These are phyloP conservation scores for Halotydeus destructor DNA, from an alignment of 1,140 invertebrate species.

Conservation along the genomic window DNA sequence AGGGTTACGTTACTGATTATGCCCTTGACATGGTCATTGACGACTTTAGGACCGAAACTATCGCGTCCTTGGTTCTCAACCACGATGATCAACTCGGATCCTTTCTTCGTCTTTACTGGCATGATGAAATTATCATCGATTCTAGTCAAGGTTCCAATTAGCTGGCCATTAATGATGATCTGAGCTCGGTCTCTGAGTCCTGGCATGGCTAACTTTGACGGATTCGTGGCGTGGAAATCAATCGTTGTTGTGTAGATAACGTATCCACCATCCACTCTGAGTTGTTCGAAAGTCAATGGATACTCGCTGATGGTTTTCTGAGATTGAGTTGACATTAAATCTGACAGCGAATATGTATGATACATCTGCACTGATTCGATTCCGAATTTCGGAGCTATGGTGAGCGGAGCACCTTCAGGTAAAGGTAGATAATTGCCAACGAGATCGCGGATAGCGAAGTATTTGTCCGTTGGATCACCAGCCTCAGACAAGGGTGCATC, in stretches of 20 bases:
- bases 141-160: conserved; percentile 36
- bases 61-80: conserved; percentile 64
- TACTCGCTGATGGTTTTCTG: too few relatives aligned
- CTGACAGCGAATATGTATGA: too few relatives aligned
- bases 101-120: conserved; percentile 29
- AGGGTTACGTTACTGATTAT: conserved; percentile 9
- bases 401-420: too few relatives aligned
- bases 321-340: too few relatives aligned
- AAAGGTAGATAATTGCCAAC: too few relatives aligned
- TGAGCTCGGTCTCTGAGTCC: conserved; percentile 45
- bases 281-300: conserved; percentile 18
- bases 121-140: conserved; percentile 30
- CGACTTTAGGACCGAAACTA: conserved; percentile 40
- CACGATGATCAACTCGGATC: conserved; percentile 38
- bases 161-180: too few relatives aligned
- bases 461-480: conserved; percentile 28
- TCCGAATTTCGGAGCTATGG: too few relatives aligned
- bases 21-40: conserved; percentile 26
- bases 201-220: conserved; percentile 31
- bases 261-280: conserved; percentile 32
- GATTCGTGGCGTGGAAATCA: conserved; percentile 27
- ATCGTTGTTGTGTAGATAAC: conserved; percentile 46
- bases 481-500: conserved; percentile 29
- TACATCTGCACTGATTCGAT: too few relatives aligned
- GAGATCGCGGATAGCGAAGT: conserved; percentile 24